phyloP scores from a whole-genome alignment of 2,113 vertebrate genomes.

The Haemorhous mexicanus region DNA sequence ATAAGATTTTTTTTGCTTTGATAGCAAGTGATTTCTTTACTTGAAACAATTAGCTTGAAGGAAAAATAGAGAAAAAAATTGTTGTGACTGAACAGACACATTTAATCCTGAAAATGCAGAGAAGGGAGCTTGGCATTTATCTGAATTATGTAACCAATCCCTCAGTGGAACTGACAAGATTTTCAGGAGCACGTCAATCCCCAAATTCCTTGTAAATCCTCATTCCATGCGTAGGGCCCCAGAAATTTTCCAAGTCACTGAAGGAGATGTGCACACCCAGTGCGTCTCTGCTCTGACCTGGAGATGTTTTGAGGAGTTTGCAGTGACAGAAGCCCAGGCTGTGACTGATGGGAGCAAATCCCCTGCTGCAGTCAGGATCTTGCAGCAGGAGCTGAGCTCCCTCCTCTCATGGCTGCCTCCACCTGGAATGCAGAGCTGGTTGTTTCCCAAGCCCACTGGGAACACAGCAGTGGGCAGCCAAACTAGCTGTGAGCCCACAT shows the following conservation, averaged over 20 bases:
- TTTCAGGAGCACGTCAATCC: background rate
- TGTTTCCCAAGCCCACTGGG: background rate
- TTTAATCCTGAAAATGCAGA: constrained; percentile 40
- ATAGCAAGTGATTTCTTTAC: background rate
- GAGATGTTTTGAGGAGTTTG: background rate
- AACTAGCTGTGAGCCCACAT: background rate
- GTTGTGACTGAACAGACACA: background rate
- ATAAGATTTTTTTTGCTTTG: background rate
- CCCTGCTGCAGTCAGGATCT: background rate
- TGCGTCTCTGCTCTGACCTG: background rate
- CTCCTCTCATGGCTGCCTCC: rapidly evolving
- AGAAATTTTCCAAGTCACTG: background rate
- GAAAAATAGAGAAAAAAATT: background rate
- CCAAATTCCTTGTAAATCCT: constrained; percentile 24
- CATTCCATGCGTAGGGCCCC: rapidly evolving
- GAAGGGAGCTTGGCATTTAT: constrained; percentile 38
- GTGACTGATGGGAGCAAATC: background rate
- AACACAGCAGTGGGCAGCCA: background rate
- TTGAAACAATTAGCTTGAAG: background rate
- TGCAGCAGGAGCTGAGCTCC: background rate
- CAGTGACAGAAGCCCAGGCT: background rate
- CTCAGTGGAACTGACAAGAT: constrained; percentile 48
- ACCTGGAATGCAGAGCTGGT: background rate
- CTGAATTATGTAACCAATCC: constrained; percentile 57
- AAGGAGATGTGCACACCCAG: rapidly evolving